Percentiles rank a stretch among this genome's conserved stretches.
Evolutionary conservation across 2,888 invertebrate species (phyloP).

Genomic region (Sinohyriopsis cumingii): DNA sequence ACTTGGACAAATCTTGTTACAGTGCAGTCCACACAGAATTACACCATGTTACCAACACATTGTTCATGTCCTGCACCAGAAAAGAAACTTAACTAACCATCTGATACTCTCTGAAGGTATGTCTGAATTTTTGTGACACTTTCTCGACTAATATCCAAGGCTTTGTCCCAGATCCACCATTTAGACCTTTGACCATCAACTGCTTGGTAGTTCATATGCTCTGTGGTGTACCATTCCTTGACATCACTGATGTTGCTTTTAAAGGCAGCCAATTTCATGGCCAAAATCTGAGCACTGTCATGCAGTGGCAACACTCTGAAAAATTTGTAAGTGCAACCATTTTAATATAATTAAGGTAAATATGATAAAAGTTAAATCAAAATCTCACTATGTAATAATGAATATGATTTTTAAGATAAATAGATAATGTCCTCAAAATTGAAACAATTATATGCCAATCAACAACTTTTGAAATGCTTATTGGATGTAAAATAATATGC

Average conservation of each 20-base stretch:
- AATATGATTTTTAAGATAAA: too few relatives aligned
- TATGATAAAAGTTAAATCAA: too few relatives aligned
- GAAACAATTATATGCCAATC: too few relatives aligned
- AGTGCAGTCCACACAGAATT: not conserved
- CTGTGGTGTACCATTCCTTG: slow-evolving; percentile 63
- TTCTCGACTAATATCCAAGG: slow-evolving; percentile 55
- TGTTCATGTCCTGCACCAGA: not conserved
- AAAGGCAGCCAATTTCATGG: slow-evolving; percentile 63
- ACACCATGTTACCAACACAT: not conserved
- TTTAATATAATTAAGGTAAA: not conserved
- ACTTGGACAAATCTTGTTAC: too few relatives aligned
- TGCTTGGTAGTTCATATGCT: slow-evolving; percentile 66
- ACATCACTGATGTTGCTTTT: slow-evolving; percentile 56
- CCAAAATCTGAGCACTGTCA: slow-evolving; percentile 70
- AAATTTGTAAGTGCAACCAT: not conserved
- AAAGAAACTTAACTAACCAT: slow-evolving; percentile 50
- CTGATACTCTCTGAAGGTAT: slow-evolving; percentile 63
- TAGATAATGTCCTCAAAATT: too few relatives aligned
- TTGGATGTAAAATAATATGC: too few relatives aligned
- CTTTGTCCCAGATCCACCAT: slow-evolving; percentile 71
- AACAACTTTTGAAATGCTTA: too few relatives aligned
- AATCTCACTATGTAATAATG: too few relatives aligned
- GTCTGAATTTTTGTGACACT: slow-evolving; percentile 68
- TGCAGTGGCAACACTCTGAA: slow-evolving; percentile 62
- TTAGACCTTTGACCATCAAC: slow-evolving; percentile 66